These are phyloP conservation scores for Eriosoma lanigerum DNA, from an alignment of 1,140 invertebrate genomes.

Conservation along the genomic window DNA sequence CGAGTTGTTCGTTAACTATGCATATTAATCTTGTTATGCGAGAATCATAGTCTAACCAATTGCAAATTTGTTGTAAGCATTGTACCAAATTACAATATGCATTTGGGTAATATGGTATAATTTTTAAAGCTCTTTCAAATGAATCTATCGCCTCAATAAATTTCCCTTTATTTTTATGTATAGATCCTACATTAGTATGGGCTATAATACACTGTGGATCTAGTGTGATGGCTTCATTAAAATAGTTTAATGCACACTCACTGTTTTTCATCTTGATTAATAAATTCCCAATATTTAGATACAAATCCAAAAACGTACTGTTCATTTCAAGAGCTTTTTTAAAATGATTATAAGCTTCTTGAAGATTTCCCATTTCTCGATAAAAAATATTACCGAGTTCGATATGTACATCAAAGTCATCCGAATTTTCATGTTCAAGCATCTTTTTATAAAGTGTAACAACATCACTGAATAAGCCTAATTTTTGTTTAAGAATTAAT, in stretches of 20 bases:
- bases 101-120: conserved; percentile 99
- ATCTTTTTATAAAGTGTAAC: background rate
- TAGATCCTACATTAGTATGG: conserved; percentile 96
- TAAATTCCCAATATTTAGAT: conserved; percentile 99
- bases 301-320: conserved; percentile 97
- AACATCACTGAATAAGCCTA: background rate
- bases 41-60: conserved; percentile 96
- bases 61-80: conserved; percentile 97
- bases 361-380: conserved; percentile 62
- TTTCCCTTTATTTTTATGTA: conserved; percentile 98
- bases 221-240: conserved; percentile 95
- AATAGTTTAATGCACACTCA: conserved; percentile 92
- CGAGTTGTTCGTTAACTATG: conserved; percentile 94
- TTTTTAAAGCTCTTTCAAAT: conserved; percentile 92
- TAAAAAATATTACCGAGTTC: conserved; percentile 26
- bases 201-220: conserved; percentile 98
- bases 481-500: background rate
- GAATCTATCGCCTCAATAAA: conserved; percentile 97
- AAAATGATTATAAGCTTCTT: conserved; percentile 99
- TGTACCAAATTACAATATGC: conserved; percentile 99
- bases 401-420: background rate
- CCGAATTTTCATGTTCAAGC: background rate
- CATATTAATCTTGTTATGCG: conserved; percentile 93
- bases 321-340: conserved; percentile 98
- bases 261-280: conserved; percentile 98